Conservation (phyloP, 2,113 vertebrate genomes). For the Thinocorus orbignyianus region DNA sequence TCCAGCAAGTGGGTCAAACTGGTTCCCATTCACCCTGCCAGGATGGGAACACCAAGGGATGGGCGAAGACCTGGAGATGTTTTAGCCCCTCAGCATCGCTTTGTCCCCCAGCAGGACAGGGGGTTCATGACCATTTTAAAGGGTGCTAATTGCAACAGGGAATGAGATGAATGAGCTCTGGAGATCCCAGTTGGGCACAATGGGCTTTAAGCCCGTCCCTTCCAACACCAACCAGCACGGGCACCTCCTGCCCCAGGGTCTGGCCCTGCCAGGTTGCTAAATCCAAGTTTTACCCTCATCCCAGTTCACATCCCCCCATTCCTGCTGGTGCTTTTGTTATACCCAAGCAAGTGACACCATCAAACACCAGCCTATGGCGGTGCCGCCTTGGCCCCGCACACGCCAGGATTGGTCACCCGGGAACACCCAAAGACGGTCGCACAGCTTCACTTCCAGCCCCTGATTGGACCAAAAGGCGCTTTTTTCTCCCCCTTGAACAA, state of each 20-base stretch:
- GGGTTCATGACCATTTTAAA: neutral
- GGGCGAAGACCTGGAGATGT: neutral
- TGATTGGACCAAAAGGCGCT: neutral
- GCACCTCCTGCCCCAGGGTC: neutral
- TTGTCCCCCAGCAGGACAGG: fast-evolving
- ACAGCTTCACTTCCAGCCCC: neutral
- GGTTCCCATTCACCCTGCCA: fast-evolving
- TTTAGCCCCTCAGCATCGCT: neutral
- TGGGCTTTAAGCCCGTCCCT: neutral
- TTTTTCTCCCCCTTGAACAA: neutral
- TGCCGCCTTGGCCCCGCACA: neutral
- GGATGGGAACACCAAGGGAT: neutral
- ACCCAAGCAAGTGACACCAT: conserved; percentile 4
- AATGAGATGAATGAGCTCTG: fast-evolving
- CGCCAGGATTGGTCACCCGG: neutral
- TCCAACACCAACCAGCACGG: fast-evolving
- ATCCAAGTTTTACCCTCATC: neutral
- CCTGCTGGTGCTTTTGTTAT: conserved; percentile 2
- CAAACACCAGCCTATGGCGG: neutral
- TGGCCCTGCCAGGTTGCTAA: neutral
- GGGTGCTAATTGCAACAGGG: fast-evolving
- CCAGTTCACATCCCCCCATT: neutral
- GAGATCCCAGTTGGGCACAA: neutral
- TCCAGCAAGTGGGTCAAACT: fast-evolving
- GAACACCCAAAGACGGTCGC: neutral